These are phyloP conservation scores for Andricus quercusramuli DNA, from an alignment of 2,888 invertebrate species.

Conservation along the genomic window DNA sequence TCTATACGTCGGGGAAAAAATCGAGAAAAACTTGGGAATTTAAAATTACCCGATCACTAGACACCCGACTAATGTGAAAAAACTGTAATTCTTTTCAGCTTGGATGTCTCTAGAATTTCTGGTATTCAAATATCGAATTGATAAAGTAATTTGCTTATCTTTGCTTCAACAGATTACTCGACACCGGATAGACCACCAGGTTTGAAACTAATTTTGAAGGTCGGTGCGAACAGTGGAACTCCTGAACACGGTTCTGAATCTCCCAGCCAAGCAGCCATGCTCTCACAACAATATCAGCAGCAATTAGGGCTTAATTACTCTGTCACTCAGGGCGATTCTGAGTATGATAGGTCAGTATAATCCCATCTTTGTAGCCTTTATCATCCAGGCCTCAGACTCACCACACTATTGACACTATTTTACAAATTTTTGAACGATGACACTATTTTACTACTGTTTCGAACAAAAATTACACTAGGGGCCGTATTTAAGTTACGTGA, in stretches of 20 bases:
- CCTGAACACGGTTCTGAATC: slow-evolving; percentile 80
- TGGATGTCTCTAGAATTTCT: slow-evolving; percentile 45
- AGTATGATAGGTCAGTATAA: slow-evolving; percentile 66
- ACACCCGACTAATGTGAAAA: no score
- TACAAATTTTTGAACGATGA: no score
- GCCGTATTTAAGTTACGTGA: accelerated
- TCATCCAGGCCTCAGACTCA: not conserved
- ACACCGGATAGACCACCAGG: slow-evolving; percentile 80
- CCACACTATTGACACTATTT: no score
- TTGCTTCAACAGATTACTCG: slow-evolving; percentile 64
- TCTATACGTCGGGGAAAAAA: no score
- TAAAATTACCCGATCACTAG: no score
- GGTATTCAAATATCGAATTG: not conserved
- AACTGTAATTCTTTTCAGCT: slow-evolving; percentile 42
- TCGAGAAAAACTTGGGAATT: no score
- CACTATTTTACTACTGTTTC: no score
- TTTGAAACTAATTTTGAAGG: slow-evolving; percentile 87
- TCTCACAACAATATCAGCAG: slow-evolving; percentile 75
- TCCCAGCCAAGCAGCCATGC: slow-evolving; percentile 68
- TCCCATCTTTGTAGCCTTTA: not conserved
- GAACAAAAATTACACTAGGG: no score
- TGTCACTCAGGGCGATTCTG: slow-evolving; percentile 71
- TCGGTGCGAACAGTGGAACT: slow-evolving; percentile 84
- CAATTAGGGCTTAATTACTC: slow-evolving; percentile 76
- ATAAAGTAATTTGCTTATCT: not conserved